Evolutionary conservation across 2,797 vertebrate species (phyloP), one percentile per base, ranked within the genome.

Genomic region (Sebastes itinus): DNA sequence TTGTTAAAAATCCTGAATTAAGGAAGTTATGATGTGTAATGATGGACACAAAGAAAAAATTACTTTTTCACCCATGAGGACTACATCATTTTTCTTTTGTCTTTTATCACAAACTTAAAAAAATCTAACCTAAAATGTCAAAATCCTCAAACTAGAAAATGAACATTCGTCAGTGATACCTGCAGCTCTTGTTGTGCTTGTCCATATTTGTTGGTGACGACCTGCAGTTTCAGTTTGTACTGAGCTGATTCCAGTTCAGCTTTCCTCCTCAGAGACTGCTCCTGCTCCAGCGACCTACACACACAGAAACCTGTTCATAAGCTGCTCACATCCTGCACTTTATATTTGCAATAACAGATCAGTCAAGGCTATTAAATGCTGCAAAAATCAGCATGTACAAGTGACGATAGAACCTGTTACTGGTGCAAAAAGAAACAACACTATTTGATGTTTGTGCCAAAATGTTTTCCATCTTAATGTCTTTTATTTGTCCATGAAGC

Each of bases 161-260:
- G 16, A 46, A 46, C 16, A 46, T 46, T 52, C 4, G 4, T n/a
- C 25, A 30, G 4, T 8, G 14, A 2, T 80, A 92, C 98, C 97
- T 97, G 96, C 30, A 99, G 83, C 88, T 91, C 97, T 91, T 88
- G 79, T 92, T 95, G 96, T 35, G 98, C 96, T 82, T 96, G 97
- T 56, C 94, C 95, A 35, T 97, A 98, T 56, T 98, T 95, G 2
- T 96, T 96, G 8, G 95, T 96, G 85, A 99, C 88, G 5, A 97
- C 96, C 89, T 99, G 97, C 75, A 99, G 86, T 70, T 97, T 97
- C 16, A 98, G 95, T 5, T 97, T 97, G 92, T 96, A 98, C 94
- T 98, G 96, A 1, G 98, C 98, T 0, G 97, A 97, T 72, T 99
- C 98, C 90, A 99, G 92, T 87, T 99, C 98, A 0, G 97, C 97